Conservation (phyloP, 2,113 vertebrate genomes). For the Percopsis transmontana region DNA sequence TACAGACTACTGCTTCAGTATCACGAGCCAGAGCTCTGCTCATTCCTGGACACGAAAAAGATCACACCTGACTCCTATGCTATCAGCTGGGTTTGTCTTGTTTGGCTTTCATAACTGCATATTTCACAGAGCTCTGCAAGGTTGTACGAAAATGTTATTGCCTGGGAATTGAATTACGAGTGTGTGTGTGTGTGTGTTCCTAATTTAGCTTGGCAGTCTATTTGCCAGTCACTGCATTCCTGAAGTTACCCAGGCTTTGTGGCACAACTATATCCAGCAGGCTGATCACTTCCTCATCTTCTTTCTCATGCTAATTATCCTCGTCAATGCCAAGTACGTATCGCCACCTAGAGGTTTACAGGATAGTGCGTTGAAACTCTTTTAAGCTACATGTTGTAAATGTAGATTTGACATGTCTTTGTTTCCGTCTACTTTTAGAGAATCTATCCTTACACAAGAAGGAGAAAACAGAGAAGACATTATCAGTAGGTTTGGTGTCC, state of each 20-base stretch:
- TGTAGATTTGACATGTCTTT: constrained; percentile 4
- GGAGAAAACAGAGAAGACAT: constrained; percentile 87
- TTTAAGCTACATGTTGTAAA: neutral
- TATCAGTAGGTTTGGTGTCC: constrained; percentile 83
- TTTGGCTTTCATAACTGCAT: neutral
- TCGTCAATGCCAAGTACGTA: constrained; percentile 97
- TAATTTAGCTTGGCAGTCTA: constrained; percentile 88
- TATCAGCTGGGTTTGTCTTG: constrained; percentile 89
- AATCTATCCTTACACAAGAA: constrained; percentile 86
- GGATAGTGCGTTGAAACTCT: neutral
- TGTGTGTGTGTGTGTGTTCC: constrained; percentile 14
- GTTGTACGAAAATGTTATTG: neutral
- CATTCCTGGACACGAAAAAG: constrained; percentile 98
- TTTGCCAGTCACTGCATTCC: constrained; percentile 89
- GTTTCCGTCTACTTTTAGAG: constrained; percentile 77
- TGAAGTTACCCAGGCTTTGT: constrained; percentile 91
- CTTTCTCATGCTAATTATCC: constrained; percentile 98
- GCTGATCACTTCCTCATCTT: constrained; percentile 97
- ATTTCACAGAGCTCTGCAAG: neutral
- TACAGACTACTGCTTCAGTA: constrained; percentile 96
- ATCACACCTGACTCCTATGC: constrained; percentile 97
- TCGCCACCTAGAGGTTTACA: neutral
- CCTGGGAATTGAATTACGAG: neutral
- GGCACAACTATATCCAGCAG: constrained; percentile 95
- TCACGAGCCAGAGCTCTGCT: constrained; percentile 97